Evolutionary conservation across 2,888 invertebrate genomes (phyloP), one percentile per base, ranked within the genome.

Genomic region (Cataglyphis livida): DNA sequence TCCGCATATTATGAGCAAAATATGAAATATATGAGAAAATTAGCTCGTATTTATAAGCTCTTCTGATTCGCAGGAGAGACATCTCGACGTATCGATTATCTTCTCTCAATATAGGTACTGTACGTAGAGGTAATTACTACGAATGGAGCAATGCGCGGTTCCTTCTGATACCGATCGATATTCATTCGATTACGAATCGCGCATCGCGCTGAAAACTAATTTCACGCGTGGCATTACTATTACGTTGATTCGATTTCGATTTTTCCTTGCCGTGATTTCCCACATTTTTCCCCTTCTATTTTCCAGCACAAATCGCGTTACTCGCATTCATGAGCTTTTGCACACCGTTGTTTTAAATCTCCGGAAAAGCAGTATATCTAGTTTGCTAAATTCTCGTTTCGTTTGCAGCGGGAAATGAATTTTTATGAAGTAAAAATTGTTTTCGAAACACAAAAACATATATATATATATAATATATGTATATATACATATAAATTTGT

Each of bases 351-450:
- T 85, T 82, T 84, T 84, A 86, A 85, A 84, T 82, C 89, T 74
- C 81, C 54, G 83, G 76, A 82, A 88, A 88, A 89, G 84, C 87
- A 87, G 82, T 84, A 86, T 83, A 89, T 89, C 87, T 84, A 87
- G 78, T 84, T 89, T 84, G 70, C 48, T 82, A 81, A 84, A 89
- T 88, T 88, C 82, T 81, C 82, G 73, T 85, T 87, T 85, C 64
- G 79, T 15, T 54, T 61, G 54, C 57, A 59, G 25, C 82, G 51
- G 44, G 32, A 74, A 84, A 83, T 84, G 68, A 86, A 85, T 86
- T 88, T 87, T 76, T 75, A 51, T 48, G 41, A 78, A 81, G 64
- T 82, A 74, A 85, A 51, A 51, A n/a, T 51, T 51, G 51, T 51
- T 68, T 41, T 44, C 32, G 65, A 38, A 65, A 57, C 59, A 83